phyloP scores from a whole-genome alignment of 1,140 invertebrate genomes.

The Lepeophtheirus salmonis region DNA sequence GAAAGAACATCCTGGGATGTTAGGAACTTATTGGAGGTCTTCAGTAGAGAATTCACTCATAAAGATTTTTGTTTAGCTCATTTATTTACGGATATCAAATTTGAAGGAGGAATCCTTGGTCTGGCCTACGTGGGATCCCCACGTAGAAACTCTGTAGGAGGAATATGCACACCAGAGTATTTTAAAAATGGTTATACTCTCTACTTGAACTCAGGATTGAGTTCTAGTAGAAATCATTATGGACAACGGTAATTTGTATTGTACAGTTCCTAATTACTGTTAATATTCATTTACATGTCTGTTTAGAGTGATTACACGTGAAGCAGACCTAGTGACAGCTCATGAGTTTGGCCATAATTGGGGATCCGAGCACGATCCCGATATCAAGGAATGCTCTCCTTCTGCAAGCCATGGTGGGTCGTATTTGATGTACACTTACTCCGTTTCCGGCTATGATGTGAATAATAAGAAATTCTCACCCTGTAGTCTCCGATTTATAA shows the following conservation, averaged over 20 bases:
- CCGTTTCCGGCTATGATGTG: slow-evolving; percentile 84
- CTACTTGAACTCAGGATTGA: slow-evolving; percentile 79
- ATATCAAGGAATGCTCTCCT: slow-evolving; percentile 78
- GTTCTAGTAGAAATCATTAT: slow-evolving; percentile 79
- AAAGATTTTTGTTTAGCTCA: slow-evolving; percentile 89
- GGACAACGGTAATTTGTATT: slow-evolving; percentile 59
- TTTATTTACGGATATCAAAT: slow-evolving; percentile 86
- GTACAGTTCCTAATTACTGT: not conserved
- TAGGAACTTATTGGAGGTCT: slow-evolving; percentile 42
- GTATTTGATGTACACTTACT: slow-evolving; percentile 94
- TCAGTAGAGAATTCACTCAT: slow-evolving; percentile 74
- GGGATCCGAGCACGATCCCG: slow-evolving; percentile 94
- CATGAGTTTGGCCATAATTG: slow-evolving; percentile 95
- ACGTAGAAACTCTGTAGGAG: slow-evolving; percentile 69
- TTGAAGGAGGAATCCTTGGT: slow-evolving; percentile 82
- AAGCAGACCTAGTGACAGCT: slow-evolving; percentile 88
- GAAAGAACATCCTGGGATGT: slow-evolving; percentile 27
- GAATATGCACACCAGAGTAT: slow-evolving; percentile 91
- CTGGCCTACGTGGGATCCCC: slow-evolving; percentile 87
- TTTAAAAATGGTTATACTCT: slow-evolving; percentile 84
- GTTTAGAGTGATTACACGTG: slow-evolving; percentile 59
- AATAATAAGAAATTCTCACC: slow-evolving; percentile 94
- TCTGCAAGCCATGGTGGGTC: slow-evolving; percentile 81
- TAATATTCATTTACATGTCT: not conserved
- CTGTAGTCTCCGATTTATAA: slow-evolving; percentile 73